These are phyloP conservation scores for Syngnathus scovelli DNA, from an alignment of 2,113 vertebrate genomes.

Conservation along the genomic window DNA sequence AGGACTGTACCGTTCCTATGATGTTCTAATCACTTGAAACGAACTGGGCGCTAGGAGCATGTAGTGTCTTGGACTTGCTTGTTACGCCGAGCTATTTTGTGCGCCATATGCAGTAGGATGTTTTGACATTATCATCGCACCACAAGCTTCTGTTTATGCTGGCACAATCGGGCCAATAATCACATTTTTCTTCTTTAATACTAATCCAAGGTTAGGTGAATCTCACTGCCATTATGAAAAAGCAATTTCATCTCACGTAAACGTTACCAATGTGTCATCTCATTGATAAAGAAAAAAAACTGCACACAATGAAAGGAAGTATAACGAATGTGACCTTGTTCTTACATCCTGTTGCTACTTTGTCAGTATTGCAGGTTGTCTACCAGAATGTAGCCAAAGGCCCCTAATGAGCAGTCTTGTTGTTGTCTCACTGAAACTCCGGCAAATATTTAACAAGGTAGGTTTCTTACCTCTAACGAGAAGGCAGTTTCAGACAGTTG, in stretches of 20 bases:
- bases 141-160: neutral
- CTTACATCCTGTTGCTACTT: neutral
- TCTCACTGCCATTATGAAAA: neutral
- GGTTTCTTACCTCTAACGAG: neutral
- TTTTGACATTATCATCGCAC: neutral
- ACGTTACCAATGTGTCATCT: constrained; percentile 2
- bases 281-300: constrained; percentile 9
- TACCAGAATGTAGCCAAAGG: neutral
- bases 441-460: constrained; percentile 1
- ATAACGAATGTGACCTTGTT: neutral
- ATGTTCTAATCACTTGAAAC: neutral
- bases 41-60: neutral
- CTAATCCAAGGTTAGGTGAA: neutral
- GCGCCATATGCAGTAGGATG: neutral
- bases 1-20: neutral
- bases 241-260: neutral
- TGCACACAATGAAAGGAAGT: neutral
- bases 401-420: neutral
- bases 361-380: neutral
- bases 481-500: constrained; percentile 18
- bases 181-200: neutral
- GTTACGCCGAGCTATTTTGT: neutral
- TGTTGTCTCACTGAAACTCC: constrained; percentile 1
- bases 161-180: neutral
- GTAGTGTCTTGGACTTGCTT: neutral